Base-by-base conservation (phyloP, 1,140 invertebrate genomes). In the Neelides sp. region DNA sequence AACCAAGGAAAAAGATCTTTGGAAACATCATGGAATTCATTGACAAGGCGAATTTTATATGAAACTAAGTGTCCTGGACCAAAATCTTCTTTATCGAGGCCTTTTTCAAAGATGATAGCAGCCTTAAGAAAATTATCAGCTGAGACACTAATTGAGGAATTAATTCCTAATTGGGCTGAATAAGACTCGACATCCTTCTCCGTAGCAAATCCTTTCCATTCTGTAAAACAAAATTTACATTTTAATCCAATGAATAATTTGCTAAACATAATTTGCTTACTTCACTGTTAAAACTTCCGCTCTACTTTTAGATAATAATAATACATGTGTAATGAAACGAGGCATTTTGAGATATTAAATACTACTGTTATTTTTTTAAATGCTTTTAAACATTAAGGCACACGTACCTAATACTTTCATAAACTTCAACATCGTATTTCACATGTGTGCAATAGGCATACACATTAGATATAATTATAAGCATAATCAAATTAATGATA, bases 1-100 rank as follows among this genome's bases (percentile, higher is more conserved):
- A 79, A 81, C n/a, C 78, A 49, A 5, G 80, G 79, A 66, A 76
- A 83, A 10, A 76, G 66, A 57, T 79, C 72, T 2, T 80, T 83
- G 45, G 70, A 66, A 19, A 40, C 20, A 32, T 39, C 1, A 10
- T 22, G 7, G 37, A 35, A 36, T 10, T 52, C 13, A 39, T 57
- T 53, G 3, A 48, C 36, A 34, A 55, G 17, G 12, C 55, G 19
- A 42, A 57, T 54, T 44, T 53, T 60, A 28, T 60, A 60, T 13
- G 47, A 28, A 41, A 57, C 30, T 3, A 26, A 36, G 7, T 22
- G 17, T 20, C 40, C 26, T 0, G 8, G 15, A 7, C 8, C 5
- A 22, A 24, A 44, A 24, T 8, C 5, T 17, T n/a, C 13, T 32
- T 40, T 23, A 22, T 24, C 24, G 5, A 57, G 23, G 39, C 48